Evolutionary conservation across 2,797 vertebrate species (phyloP), one percentile per base, ranked within the genome.

Genomic region (Lutjanus campechanus): DNA sequence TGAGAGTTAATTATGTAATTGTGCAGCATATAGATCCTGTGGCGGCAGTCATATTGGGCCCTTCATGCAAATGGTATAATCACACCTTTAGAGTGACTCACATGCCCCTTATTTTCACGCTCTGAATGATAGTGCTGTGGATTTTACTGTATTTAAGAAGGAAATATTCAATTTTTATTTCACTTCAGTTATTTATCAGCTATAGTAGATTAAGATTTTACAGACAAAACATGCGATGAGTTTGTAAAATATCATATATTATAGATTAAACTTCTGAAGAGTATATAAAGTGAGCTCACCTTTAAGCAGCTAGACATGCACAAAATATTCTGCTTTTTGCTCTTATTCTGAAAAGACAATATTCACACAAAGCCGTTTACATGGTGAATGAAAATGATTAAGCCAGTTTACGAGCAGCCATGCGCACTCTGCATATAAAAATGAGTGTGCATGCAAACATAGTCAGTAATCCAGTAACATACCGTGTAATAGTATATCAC

Each of bases 31-130:
- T 8, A 22, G 8, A 20, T 29, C 51, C 53, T 16, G 56, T 25
- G 69, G 77, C 73, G 22, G 13, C 51, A 44, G 49, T 36, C 63
- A 49, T 50, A 73, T 58, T 54, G 2, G n/a, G 17, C 13, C 36
- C 43, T 8, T 69, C 63, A 85, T 76, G 69, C 78, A 85, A 85
- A 89, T 81, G n/a, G 7, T 2, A 5, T 43, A 22, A 73, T 41
- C 66, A 53, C 56, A 46, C 43, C 16, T 60, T 61, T 70, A 29
- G 5, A 64, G 44, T 8, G 56, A 68, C 15, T 76, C 43, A 16
- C 20, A 2, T 8, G 13, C 11, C 0, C 22, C 17, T 44, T 49
- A 59, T 69, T 56, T 69, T 44, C 60, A 61, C 66, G 44, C 58
- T 56, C 10, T 7, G 11, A 54, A 20, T 51, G 53, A 71, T 62